Base-by-base conservation (phyloP, 1,140 invertebrate species). In the Drosophila neocordata region DNA sequence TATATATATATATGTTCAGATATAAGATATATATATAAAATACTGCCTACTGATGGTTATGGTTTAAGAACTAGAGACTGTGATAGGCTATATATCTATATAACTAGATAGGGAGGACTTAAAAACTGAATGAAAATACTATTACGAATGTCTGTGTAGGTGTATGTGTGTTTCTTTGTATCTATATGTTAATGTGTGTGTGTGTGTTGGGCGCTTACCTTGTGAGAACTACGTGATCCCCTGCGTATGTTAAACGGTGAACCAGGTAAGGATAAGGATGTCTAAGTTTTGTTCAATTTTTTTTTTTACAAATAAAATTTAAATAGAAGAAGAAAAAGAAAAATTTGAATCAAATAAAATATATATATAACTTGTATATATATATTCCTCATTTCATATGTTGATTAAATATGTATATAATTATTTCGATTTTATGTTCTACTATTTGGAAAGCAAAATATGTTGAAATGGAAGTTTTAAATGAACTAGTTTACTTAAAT, bases 191-290 rank as follows among this genome's bases (percentile, higher is more conserved):
- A 67, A 31, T 70, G 62, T 68, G 53, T 72, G 65, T 61, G 44
- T 84, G 82, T 69, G 82, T 88, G 69, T 88, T 58, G 76, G 84
- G 84, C 87, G 79, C 90, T 93, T 93, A 97, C 97, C 92, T 98
- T 97, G 92, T 98, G 97, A 89, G 96, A 97, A 77, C 96, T 96
- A 75, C 96, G 94, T 77, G 97, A 98, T 72, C 96, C 96, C 78
- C 97, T 94, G 52, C 97, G 95, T 60, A 96, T 93, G 93, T 97
- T 97, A 94, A 98, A 99, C 72, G 98, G 98, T 77, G 98, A 99
- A 77, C 98, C 98, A 74, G 98, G 98, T 88, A 99, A 95, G 93
- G 97, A 99, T 84, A 98, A 94, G 93, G 97, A 98, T 81, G 97
- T 96, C 97, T 99, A 95, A 91, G 90, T 77, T 83, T 69, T 84